Percentiles rank a stretch among this genome's conserved stretches.
Evolutionary conservation across 1,140 invertebrate genomes (phyloP).

Genomic region (Drosophila ananassae): DNA sequence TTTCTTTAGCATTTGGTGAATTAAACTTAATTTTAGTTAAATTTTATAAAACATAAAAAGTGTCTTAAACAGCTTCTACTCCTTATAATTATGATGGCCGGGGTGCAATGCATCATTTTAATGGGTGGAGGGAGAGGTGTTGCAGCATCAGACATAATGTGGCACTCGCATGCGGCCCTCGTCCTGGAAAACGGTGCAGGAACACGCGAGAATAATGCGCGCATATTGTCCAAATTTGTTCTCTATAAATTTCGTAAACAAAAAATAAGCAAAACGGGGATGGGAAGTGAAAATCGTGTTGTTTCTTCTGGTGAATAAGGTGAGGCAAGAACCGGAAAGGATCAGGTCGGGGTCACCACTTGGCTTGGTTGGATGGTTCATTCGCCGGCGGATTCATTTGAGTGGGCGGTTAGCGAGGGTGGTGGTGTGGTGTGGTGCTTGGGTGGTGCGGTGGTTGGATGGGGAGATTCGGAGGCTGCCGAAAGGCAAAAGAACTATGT

Average conservation of each 20-base stretch:
- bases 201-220: slow-evolving; percentile 71
- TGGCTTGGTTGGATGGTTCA: slow-evolving; percentile 37
- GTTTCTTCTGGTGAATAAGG: slow-evolving; percentile 43
- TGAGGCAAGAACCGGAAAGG: slow-evolving; percentile 24
- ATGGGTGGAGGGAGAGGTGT: slow-evolving; percentile 13
- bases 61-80: neutral
- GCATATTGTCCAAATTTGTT: slow-evolving; percentile 83
- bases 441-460: slow-evolving; percentile 44
- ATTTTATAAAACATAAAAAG: slow-evolving; percentile 32
- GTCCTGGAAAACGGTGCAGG: slow-evolving; percentile 33
- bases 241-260: slow-evolving; percentile 82
- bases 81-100: slow-evolving; percentile 16
- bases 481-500: slow-evolving; percentile 83
- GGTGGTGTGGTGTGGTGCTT: slow-evolving; percentile 18
- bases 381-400: slow-evolving; percentile 39
- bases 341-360: slow-evolving; percentile 57
- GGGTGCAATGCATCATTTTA: slow-evolving; percentile 50
- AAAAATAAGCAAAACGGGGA: slow-evolving; percentile 28
- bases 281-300: slow-evolving; percentile 57
- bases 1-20: no score
- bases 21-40: slow-evolving; percentile 35
- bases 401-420: slow-evolving; percentile 42
- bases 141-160: slow-evolving; percentile 35
- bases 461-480: slow-evolving; percentile 57
- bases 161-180: slow-evolving; percentile 40